Evolutionary conservation across 1,140 invertebrate genomes (phyloP), one percentile per base, ranked within the genome.

Genomic region (Hyposmocoma kahamanoa): DNA sequence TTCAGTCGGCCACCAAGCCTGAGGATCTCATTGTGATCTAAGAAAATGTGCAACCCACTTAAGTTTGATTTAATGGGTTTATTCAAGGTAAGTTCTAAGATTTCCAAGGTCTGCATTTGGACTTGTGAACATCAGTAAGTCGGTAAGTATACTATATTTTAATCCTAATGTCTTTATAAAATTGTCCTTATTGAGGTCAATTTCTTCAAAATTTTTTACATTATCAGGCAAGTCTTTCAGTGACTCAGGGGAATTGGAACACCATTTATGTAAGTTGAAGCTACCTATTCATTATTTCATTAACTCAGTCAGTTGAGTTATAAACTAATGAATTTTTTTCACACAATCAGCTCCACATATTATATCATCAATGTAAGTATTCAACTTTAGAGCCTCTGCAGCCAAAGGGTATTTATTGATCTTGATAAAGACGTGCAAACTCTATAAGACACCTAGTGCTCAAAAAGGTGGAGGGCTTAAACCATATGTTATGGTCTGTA

Each of bases 351-450:
- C 18, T 21, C 44, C 44, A 21, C 28, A 34, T 36, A 18, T 20
- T n/a, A 9, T 13, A 32, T 47, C 45, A 22, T 47, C 45, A 15
- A 47, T 34, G 15, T 38, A 47, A 21, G 45, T 47, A 47, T 38
- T 47, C 1, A 13, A 18, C 18, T 19, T n/a, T 18, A 47, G 22
- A 19, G 34, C 45, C n/a, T 47, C 9, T 22, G 47, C 36, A 18
- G 47, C 47, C 2, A 49, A 20, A 4, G 45, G 34, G 22, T 36
- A 47, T n/a, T n/a, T n/a, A n/a, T 18, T 47, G 2, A 6, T 47
- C 17, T 26, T 24, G 3, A 22, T 36, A 38, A 11, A 19, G 22
- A 20, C 11, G 22, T 4, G 45, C 45, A 3, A 47, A n/a, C 22
- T 47, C 45, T 24, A 36, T 26, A 4, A 47, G 20, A 26, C 34